A percentile compares a stretch with the other conserved stretches of the same genome.
Conservation (phyloP, 1,140 invertebrate species). For the Telenomus remus region DNA sequence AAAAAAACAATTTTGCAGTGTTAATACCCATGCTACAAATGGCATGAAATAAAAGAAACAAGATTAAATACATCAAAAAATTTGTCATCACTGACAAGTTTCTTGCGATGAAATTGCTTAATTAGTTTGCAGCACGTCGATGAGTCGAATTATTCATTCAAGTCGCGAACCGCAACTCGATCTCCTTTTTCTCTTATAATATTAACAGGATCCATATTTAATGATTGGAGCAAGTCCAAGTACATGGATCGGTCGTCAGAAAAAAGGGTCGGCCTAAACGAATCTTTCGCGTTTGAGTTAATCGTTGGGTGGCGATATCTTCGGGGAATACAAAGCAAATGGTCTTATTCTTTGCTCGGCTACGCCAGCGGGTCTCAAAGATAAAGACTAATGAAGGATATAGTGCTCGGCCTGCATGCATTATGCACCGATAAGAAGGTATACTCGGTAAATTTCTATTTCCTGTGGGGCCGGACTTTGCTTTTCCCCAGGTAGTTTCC, state of each 20-base stretch:
- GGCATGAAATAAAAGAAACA: too few species aligned
- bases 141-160: too few species aligned
- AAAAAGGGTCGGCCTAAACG: slow-evolving; percentile 2
- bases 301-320: slow-evolving; percentile 44
- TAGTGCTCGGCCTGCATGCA: slow-evolving; percentile 42
- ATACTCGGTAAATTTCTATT: slow-evolving; percentile 42
- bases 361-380: slow-evolving; percentile 38
- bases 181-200: not conserved
- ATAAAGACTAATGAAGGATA: slow-evolving; percentile 54
- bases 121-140: too few species aligned
- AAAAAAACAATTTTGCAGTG: too few species aligned
- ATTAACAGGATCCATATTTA: slow-evolving; percentile 8
- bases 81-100: too few species aligned
- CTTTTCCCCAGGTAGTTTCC: slow-evolving; percentile 37
- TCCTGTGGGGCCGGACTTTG: slow-evolving; percentile 8
- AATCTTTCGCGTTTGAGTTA: slow-evolving; percentile 36
- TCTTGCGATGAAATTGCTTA: too few species aligned
- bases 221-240: slow-evolving; percentile 4
- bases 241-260: slow-evolving; percentile 6
- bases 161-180: too few species aligned
- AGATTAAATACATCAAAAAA: too few species aligned
- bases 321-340: slow-evolving; percentile 41
- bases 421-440: slow-evolving; percentile 50
- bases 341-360: slow-evolving; percentile 43
- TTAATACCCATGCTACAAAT: too few species aligned